Evolutionary conservation across 2,797 vertebrate genomes (phyloP).

Genomic region (Coranthus polyacanthus): DNA sequence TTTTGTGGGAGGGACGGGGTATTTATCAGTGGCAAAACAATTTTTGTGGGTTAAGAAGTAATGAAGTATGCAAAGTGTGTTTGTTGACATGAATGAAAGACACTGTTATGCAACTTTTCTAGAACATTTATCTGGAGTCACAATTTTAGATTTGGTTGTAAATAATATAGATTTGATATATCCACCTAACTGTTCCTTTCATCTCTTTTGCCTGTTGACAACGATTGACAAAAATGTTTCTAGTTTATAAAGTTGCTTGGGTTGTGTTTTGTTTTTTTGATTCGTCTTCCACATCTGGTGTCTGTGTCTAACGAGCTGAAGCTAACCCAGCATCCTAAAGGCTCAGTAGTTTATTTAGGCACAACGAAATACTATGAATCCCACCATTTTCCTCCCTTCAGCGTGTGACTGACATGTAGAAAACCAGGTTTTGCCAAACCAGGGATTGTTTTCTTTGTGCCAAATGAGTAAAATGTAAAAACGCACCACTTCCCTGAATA

Average conservation of each 20-base stretch:
- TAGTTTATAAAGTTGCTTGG: conserved; percentile 36
- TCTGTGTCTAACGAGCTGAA: conserved; percentile 16
- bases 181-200: conserved; percentile 37
- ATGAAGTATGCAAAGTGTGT: conserved; percentile 47
- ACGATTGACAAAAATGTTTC: conserved; percentile 24
- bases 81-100: conserved; percentile 45
- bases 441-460: conserved; percentile 37
- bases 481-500: conserved; percentile 3
- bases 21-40: conserved; percentile 57
- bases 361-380: background rate
- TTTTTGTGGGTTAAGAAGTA: conserved; percentile 30
- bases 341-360: conserved; percentile 4
- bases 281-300: conserved; percentile 32
- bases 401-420: conserved; percentile 16
- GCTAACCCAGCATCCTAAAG: conserved; percentile 6
- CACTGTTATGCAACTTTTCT: conserved; percentile 79
- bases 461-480: conserved; percentile 22
- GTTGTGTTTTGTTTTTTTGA: conserved; percentile 50
- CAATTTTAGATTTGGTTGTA: conserved; percentile 77
- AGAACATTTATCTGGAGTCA: conserved; percentile 51
- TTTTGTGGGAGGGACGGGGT: conserved; percentile 37
- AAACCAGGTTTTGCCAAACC: conserved; percentile 20
- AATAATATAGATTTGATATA: conserved; percentile 79
- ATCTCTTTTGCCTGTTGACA: conserved; percentile 48
- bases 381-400: conserved; percentile 6